phyloP scores from a whole-genome alignment of 2,113 vertebrate genomes.

The Mungos mungo region DNA sequence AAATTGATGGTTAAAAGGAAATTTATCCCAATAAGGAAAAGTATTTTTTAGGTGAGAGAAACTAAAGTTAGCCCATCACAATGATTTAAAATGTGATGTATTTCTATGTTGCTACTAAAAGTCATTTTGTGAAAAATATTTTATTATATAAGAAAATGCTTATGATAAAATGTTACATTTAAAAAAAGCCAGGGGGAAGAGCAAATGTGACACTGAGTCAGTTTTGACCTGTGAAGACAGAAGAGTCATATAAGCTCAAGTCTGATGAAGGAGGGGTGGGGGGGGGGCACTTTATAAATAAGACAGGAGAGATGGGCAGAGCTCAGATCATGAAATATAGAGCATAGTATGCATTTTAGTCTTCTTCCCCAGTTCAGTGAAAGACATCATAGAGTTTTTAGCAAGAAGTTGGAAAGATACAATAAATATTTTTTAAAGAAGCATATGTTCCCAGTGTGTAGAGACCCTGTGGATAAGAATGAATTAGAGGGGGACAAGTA shows the following conservation, averaged over 20 bases:
- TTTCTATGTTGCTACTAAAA: background rate
- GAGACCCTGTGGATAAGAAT: background rate
- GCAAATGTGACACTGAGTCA: background rate
- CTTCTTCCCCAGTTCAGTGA: background rate
- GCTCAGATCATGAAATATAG: background rate
- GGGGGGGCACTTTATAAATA: background rate
- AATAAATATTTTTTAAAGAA: constrained; percentile 6
- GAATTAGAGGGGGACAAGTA: background rate
- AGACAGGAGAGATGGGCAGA: background rate
- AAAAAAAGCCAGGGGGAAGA: background rate
- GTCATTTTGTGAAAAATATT: background rate
- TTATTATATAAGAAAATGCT: background rate
- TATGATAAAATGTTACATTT: background rate
- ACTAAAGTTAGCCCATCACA: background rate
- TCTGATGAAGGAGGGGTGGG: background rate
- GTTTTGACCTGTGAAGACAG: background rate
- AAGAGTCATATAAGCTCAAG: background rate
- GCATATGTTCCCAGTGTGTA: background rate
- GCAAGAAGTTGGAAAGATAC: background rate
- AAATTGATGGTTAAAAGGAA: background rate
- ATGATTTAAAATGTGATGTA: background rate
- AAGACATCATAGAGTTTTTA: background rate
- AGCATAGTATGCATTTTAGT: background rate
- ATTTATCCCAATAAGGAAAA: background rate
- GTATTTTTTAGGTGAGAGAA: background rate